Evolutionary conservation across 92 coral and sea anemone species (phyloP), one percentile per base, ranked within the genome.

Genomic region (Virgularia gustaviana): DNA sequence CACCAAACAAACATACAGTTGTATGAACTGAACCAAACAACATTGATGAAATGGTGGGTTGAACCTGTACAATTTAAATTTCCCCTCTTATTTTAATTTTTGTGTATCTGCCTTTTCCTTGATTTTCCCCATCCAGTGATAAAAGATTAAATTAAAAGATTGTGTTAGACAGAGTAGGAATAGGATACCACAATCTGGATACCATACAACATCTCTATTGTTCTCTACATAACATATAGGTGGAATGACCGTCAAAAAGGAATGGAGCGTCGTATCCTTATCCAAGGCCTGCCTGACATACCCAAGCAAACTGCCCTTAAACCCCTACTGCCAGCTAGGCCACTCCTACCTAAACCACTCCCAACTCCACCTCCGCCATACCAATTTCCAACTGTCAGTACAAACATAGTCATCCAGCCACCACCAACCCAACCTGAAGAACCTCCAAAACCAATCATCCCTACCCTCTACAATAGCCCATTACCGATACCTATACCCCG

Each of bases 401-500:
- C 9, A n/a, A 53, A 30, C 35, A 33, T 52, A 16, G 70, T 45
- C 13, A 72, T 42, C 49, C n/a, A n/a, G n/a, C n/a, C n/a, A n/a
- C 61, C 49, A 49, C 65, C 63, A 49, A 33, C 44, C 25, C 64
- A 44, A 65, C 76, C 30, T n/a, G 32, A 30, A 77, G 34, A 25
- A 18, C 76, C 76, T 16, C 57, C 81, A 25, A 20, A 44, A 43
- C 30, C 64, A 20, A 44, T 24, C 22, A 71, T 31, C 70, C 36
- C 77, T 51, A 2, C 77, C 34, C 51, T 16, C 28, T 71, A 56
- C 43, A 76, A 76, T 63, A 75, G 80, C 60, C 80, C 80, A 41
- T 15, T 33, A 20, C 28, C 56, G 23, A 76, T 45, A 1, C 49
- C 64, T 33, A 44, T 76, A 12, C 81, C 75, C 4, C 43, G 31